These are phyloP conservation scores for Gisinianus flammeolus DNA, from an alignment of 2,888 invertebrate genomes.

Conservation along the genomic window DNA sequence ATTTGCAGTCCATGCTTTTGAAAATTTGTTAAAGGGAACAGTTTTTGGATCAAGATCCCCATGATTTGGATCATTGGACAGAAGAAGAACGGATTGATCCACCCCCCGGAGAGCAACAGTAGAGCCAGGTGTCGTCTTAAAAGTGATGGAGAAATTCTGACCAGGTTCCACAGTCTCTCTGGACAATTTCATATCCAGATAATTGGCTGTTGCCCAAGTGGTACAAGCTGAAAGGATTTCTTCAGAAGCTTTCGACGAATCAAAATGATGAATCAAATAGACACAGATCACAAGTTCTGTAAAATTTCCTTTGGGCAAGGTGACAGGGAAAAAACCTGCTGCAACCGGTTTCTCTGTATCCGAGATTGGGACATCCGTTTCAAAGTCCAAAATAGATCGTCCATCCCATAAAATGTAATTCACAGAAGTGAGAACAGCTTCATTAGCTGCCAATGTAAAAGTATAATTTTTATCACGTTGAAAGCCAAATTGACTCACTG, in stretches of 20 bases:
- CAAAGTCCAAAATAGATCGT: neutral
- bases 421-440: neutral
- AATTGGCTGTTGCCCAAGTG: neutral
- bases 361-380: neutral
- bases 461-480: neutral
- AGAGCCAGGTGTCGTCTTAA: slow-evolving; percentile 9
- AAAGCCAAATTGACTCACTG: neutral
- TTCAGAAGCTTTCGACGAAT: neutral
- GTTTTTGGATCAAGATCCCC: slow-evolving; percentile 20
- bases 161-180: neutral
- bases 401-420: neutral
- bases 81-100: slow-evolving; percentile 26
- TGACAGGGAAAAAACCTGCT: neutral
- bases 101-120: slow-evolving; percentile 25
- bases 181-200: neutral
- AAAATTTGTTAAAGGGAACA: neutral
- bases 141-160: neutral
- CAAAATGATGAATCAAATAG: neutral
- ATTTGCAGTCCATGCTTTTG: neutral
- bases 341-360: neutral
- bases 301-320: neutral
- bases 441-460: neutral
- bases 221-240: neutral
- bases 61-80: neutral
- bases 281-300: neutral